phyloP scores from a whole-genome alignment of 2,888 invertebrate species.

The Leucophora obtusa region DNA sequence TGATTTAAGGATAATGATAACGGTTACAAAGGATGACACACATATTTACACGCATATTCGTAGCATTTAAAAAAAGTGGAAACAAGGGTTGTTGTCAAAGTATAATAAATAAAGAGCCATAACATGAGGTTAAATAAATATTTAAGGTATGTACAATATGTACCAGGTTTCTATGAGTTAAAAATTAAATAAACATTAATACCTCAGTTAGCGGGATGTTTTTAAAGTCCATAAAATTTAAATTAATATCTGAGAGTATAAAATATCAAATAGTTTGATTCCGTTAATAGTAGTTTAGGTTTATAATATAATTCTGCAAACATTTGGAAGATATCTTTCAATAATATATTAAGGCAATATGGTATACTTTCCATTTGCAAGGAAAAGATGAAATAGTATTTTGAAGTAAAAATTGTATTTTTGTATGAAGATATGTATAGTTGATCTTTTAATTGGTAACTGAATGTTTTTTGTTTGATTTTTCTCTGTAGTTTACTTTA shows the following conservation, averaged over 20 bases:
- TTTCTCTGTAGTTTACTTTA: too few species aligned
- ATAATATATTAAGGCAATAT: too few species aligned
- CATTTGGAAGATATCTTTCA: too few species aligned
- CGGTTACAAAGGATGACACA: conserved; percentile 39
- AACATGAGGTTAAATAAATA: conserved; percentile 36
- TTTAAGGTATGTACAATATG: conserved; percentile 10
- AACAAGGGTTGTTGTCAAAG: conserved; percentile 7
- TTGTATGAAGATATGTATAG: too few species aligned
- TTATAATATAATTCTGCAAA: too few species aligned
- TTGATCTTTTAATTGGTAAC: too few species aligned
- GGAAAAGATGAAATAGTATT: too few species aligned
- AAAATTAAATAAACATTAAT: not conserved
- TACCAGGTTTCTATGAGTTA: not conserved
- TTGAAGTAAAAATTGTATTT: too few species aligned
- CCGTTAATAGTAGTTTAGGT: not conserved
- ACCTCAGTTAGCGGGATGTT: not conserved
- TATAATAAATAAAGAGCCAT: not conserved
- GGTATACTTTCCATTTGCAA: too few species aligned
- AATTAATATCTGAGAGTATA: not conserved
- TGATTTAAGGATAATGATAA: conserved; percentile 46
- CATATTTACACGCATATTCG: conserved; percentile 43
- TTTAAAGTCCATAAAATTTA: too few species aligned
- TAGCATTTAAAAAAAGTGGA: not conserved
- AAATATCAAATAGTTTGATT: too few species aligned
- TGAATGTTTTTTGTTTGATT: too few species aligned